Conservation (phyloP, 2,113 vertebrate genomes). For the Puffinus mauretanicus region DNA sequence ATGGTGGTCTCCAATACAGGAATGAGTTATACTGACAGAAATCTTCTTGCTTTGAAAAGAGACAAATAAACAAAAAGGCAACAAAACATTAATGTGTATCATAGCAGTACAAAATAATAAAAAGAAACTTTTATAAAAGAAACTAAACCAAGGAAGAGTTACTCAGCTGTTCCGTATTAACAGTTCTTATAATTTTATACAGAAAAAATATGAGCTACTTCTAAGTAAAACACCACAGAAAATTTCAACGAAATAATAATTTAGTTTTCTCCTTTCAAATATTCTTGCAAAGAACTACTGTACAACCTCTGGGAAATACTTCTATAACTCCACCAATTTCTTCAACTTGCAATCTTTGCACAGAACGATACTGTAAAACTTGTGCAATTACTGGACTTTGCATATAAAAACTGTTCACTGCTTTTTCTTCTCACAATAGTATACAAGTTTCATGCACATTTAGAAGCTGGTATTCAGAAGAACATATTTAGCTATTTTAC, state of each 20-base stretch:
- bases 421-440: neutral
- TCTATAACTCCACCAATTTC: neutral
- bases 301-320: neutral
- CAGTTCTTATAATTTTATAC: neutral
- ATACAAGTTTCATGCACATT: neutral
- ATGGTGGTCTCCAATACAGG: constrained; percentile 88
- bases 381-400: neutral
- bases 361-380: neutral
- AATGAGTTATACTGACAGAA: constrained; percentile 86
- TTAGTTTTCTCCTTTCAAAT: neutral
- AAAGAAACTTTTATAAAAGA: neutral
- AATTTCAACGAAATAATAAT: neutral
- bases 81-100: neutral
- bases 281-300: neutral
- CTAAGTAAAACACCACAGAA: neutral
- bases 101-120: neutral
- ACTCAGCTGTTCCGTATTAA: neutral
- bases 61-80: neutral
- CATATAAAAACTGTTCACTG: neutral
- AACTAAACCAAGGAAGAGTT: neutral
- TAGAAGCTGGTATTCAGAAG: neutral
- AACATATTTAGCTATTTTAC: neutral
- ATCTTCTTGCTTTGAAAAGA: constrained; percentile 71
- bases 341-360: neutral
- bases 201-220: neutral